Evolutionary conservation across 2,888 invertebrate genomes (phyloP).

Genomic region (Ptychoptera contaminata): DNA sequence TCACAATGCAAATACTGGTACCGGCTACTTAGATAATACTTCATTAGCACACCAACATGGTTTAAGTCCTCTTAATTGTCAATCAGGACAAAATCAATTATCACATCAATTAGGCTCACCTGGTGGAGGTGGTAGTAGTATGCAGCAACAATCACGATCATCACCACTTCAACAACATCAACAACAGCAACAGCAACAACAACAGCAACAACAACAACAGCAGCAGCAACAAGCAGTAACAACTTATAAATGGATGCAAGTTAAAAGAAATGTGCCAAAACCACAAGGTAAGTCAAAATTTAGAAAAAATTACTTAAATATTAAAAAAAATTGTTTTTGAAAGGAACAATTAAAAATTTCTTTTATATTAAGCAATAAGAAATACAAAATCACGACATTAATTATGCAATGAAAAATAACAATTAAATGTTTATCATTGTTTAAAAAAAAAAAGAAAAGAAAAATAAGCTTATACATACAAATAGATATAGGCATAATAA

Average conservation of each 20-base stretch:
- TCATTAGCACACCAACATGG: slow-evolving; percentile 11
- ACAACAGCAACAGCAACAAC: slow-evolving; percentile 12
- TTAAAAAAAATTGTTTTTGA: too few relatives aligned
- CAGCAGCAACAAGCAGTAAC: slow-evolving; percentile 53
- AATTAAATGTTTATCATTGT: too few relatives aligned
- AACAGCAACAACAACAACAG: slow-evolving; percentile 27
- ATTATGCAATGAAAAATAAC: too few relatives aligned
- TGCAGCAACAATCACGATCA: slow-evolving; percentile 10
- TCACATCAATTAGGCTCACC: not conserved
- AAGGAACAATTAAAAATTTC: too few relatives aligned
- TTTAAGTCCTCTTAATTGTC: slow-evolving; percentile 8
- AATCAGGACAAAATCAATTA: slow-evolving; percentile 9
- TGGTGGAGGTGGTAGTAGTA: not conserved
- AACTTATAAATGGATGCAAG: slow-evolving; percentile 99
- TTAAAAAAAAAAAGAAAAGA: too few relatives aligned
- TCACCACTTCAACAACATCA: slow-evolving; percentile 21
- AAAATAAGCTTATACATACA: too few relatives aligned
- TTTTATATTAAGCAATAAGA: too few relatives aligned
- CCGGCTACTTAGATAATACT: slow-evolving; percentile 11
- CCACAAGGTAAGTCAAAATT: slow-evolving; percentile 65
- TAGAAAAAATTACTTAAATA: not conserved
- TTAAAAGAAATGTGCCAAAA: slow-evolving; percentile 91
- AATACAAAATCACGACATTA: too few relatives aligned
- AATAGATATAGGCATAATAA: too few relatives aligned
- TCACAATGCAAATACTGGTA: slow-evolving; percentile 12